phyloP scores from a whole-genome alignment of 2,888 invertebrate genomes.

The Neria commutata region DNA sequence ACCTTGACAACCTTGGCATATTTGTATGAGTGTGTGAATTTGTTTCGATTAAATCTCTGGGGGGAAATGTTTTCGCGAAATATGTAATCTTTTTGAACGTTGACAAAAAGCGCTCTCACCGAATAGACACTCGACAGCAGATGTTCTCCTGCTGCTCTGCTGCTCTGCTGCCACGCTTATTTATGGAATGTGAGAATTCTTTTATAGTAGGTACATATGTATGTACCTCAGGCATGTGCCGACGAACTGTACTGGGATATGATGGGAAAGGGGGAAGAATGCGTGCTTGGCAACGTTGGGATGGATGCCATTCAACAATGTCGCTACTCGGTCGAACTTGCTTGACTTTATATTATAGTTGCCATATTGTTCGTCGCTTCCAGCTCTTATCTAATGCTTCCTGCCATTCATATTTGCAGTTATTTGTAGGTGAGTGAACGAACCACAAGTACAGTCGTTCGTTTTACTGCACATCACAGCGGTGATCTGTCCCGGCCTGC shows the following conservation, averaged over 20 bases:
- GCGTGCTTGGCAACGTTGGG: no score
- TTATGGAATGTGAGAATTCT: neutral
- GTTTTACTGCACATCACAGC: neutral
- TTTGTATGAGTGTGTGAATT: neutral
- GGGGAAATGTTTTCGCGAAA: neutral
- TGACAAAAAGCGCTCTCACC: neutral
- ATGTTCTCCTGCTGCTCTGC: neutral
- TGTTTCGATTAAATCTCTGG: neutral
- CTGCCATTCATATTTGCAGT: neutral
- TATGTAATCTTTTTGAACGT: neutral
- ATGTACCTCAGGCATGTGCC: no score
- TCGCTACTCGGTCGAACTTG: no score
- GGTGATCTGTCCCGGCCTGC: neutral
- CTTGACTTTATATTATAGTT: neutral
- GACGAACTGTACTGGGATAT: no score
- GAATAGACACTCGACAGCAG: neutral
- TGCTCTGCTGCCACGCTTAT: neutral
- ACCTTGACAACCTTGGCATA: conserved; percentile 21
- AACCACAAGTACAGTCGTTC: neutral
- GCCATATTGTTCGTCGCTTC: neutral
- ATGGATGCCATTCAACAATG: no score
- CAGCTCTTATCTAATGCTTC: conserved; percentile 6
- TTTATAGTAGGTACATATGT: no score
- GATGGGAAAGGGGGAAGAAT: no score
- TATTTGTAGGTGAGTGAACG: neutral